These are phyloP conservation scores for Notospermus geniculatus DNA, from an alignment of 1,140 invertebrate species.

Conservation along the genomic window DNA sequence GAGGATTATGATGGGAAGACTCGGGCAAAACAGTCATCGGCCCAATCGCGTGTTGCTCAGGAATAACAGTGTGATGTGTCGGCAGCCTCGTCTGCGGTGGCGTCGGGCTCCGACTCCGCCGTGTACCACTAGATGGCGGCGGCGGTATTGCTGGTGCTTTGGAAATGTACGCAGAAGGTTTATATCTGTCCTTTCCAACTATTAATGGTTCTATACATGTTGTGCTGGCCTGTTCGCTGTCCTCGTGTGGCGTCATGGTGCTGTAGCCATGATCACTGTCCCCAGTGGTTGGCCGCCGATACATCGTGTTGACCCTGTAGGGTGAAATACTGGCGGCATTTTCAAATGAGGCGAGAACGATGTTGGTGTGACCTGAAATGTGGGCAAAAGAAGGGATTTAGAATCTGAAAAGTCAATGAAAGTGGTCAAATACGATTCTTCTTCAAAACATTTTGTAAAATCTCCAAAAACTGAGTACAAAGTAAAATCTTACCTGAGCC, in stretches of 20 bases:
- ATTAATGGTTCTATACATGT: slow-evolving; percentile 64
- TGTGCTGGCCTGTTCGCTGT: slow-evolving; percentile 58
- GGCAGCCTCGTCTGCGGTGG: slow-evolving; percentile 42
- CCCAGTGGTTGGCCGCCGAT: slow-evolving; percentile 71
- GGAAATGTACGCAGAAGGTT: slow-evolving; percentile 28
- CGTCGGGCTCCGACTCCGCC: slow-evolving; percentile 42
- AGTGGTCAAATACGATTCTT: too few species aligned
- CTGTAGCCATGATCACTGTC: slow-evolving; percentile 93
- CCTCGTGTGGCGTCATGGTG: slow-evolving; percentile 90
- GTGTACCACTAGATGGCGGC: slow-evolving; percentile 33
- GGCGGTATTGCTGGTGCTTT: slow-evolving; percentile 33
- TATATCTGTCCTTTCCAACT: slow-evolving; percentile 55
- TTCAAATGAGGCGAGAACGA: slow-evolving; percentile 56
- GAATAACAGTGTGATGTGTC: slow-evolving; percentile 39
- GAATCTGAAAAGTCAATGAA: too few species aligned
- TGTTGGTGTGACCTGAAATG: slow-evolving; percentile 50
- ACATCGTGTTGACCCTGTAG: slow-evolving; percentile 79
- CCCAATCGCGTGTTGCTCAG: slow-evolving; percentile 45
- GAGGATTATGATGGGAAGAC: slow-evolving; percentile 26
- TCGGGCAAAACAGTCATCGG: slow-evolving; percentile 46
- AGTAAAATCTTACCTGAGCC: slow-evolving; percentile 32
- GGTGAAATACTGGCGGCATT: slow-evolving; percentile 73
- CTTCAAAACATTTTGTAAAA: too few species aligned
- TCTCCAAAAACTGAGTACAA: too few species aligned
- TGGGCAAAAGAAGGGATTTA: background rate